Evolutionary conservation across 1,140 invertebrate species (phyloP).

Genomic region (Nebria ingens): DNA sequence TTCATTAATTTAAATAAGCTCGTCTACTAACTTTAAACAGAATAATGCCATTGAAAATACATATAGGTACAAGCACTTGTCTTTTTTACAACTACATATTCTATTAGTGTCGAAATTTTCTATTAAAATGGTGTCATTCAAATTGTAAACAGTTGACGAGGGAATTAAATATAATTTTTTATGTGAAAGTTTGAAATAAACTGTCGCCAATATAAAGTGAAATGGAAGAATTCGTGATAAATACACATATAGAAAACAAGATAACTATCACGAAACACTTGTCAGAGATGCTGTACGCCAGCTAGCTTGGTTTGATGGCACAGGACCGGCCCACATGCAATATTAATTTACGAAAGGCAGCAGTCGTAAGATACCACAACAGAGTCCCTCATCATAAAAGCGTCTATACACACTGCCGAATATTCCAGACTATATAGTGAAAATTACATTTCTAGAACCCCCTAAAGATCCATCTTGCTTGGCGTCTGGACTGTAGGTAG

Average conservation of each 20-base stretch:
- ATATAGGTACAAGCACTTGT: not conserved
- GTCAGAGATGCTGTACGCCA: not conserved
- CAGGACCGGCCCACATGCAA: not conserved
- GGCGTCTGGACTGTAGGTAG: not conserved
- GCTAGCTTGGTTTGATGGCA: not conserved
- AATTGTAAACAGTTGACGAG: not conserved
- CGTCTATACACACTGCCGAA: not conserved
- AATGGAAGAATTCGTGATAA: not conserved
- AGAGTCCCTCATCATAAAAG: not conserved
- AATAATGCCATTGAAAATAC: not conserved
- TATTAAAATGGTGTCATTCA: not conserved
- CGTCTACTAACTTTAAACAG: not conserved
- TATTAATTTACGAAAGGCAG: not conserved
- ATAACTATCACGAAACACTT: constrained; percentile 1
- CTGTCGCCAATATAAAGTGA: not conserved
- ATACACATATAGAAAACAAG: not conserved
- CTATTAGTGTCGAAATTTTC: not conserved
- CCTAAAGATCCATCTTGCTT: not conserved
- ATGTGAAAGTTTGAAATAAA: not conserved
- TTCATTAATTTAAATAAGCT: not conserved
- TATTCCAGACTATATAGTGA: not conserved
- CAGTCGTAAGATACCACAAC: not conserved
- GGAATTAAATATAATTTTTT: not conserved
- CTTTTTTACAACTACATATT: not conserved
- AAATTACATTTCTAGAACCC: not conserved